A percentile compares a stretch with the other conserved stretches of the same genome.
Conservation (phyloP, 2,888 invertebrate genomes). For the Unio delphinus region DNA sequence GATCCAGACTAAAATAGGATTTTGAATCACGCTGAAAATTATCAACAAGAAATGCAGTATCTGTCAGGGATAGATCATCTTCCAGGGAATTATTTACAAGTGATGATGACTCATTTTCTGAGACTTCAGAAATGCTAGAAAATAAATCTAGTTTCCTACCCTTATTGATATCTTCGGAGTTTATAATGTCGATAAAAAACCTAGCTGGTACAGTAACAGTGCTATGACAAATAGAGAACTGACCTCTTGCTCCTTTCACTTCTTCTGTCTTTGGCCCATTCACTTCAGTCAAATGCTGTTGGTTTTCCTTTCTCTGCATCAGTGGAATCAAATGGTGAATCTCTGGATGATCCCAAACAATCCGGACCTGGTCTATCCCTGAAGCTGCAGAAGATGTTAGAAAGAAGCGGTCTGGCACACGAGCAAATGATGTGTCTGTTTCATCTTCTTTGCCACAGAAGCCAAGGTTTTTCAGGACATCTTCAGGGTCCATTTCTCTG, state of each 20-base stretch:
- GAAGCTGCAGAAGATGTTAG: slow-evolving; percentile 82
- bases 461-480: slow-evolving; percentile 81
- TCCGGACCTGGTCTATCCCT: slow-evolving; percentile 84
- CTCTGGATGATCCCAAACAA: slow-evolving; percentile 73
- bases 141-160: too few relatives aligned
- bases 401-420: slow-evolving; percentile 88
- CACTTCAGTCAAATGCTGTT: too few relatives aligned
- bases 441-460: slow-evolving; percentile 63
- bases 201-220: too few relatives aligned
- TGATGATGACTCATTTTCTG: too few relatives aligned
- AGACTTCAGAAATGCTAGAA: too few relatives aligned
- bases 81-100: too few relatives aligned
- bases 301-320: slow-evolving; percentile 10
- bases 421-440: slow-evolving; percentile 59
- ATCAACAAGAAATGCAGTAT: too few relatives aligned
- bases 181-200: too few relatives aligned
- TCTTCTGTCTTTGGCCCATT: slow-evolving; percentile 11
- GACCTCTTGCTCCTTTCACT: slow-evolving; percentile 6
- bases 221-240: neutral
- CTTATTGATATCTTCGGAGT: too few relatives aligned
- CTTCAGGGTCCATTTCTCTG: slow-evolving; percentile 90
- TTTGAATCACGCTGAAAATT: too few relatives aligned
- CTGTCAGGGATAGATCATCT: too few relatives aligned
- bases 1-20: too few relatives aligned
- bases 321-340: slow-evolving; percentile 38